Evolutionary conservation across 1,140 invertebrate species (phyloP).

Genomic region (Aplysia californica): DNA sequence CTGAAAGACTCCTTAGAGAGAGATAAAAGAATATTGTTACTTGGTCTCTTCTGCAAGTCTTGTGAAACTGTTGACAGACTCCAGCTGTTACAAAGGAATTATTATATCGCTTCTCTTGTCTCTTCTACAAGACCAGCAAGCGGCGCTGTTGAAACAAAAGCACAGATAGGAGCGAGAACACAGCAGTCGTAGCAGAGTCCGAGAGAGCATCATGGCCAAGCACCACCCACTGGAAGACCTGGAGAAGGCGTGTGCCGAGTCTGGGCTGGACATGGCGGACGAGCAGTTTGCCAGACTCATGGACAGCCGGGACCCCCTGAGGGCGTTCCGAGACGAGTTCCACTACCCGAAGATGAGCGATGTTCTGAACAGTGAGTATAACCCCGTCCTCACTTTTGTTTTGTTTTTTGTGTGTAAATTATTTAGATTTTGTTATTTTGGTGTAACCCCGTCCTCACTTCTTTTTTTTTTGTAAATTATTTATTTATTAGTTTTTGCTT

Average conservation of each 20-base stretch:
- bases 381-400: background rate
- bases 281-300: constrained; percentile 65
- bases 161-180: no score
- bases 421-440: background rate
- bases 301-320: constrained; percentile 66
- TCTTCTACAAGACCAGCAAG: no score
- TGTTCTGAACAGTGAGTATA: constrained; percentile 61
- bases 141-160: no score
- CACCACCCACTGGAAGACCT: constrained; percentile 43
- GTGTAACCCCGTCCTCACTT: background rate
- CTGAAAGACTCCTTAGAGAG: no score
- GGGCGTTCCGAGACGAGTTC: constrained; percentile 63
- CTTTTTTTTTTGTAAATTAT: background rate
- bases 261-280: constrained; percentile 42
- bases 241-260: constrained; percentile 30
- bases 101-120: no score
- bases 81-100: no score
- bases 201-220: no score
- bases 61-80: no score
- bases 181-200: no score
- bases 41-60: no score
- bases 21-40: no score
- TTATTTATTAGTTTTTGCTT: no score
- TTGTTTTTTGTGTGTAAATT: background rate
- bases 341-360: constrained; percentile 68